Conservation (phyloP, 1,140 invertebrate genomes). For the Eurosta solidaginis region DNA sequence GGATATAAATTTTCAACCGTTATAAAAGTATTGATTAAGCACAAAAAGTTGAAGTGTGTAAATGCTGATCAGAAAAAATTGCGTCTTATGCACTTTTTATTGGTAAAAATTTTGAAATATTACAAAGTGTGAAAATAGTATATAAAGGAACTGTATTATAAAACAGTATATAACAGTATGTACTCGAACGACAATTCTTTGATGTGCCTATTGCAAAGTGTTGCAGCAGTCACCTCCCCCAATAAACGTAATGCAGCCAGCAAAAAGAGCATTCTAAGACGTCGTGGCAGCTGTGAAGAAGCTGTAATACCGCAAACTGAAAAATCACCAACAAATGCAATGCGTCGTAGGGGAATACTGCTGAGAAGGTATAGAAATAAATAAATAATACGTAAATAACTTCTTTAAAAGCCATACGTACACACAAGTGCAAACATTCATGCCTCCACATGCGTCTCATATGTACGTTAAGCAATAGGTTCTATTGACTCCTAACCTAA, state of each 20-base stretch:
- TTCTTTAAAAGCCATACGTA: neutral
- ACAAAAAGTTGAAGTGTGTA: neutral
- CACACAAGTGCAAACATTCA: neutral
- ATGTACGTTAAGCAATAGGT: neutral
- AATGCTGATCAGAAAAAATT: neutral
- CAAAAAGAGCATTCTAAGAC: neutral
- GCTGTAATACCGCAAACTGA: neutral
- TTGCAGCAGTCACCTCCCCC: neutral
- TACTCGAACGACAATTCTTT: neutral
- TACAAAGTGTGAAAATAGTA: neutral
- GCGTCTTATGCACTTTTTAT: too few relatives aligned
- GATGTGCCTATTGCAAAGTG: neutral
- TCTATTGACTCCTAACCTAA: conserved; percentile 1
- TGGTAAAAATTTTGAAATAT: too few relatives aligned
- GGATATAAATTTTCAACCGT: neutral
- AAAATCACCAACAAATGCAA: neutral
- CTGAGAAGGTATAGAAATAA: neutral
- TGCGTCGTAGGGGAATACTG: neutral
- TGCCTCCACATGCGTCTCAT: too few relatives aligned
- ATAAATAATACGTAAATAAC: neutral
- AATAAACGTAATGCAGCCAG: neutral
- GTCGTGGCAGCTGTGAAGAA: conserved; percentile 16
- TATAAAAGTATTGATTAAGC: neutral
- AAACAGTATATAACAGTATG: neutral
- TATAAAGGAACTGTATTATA: neutral